A percentile compares a stretch with the other conserved stretches of the same genome.
Conservation (phyloP, 2,113 vertebrate species). For the Gavialis gangeticus region DNA sequence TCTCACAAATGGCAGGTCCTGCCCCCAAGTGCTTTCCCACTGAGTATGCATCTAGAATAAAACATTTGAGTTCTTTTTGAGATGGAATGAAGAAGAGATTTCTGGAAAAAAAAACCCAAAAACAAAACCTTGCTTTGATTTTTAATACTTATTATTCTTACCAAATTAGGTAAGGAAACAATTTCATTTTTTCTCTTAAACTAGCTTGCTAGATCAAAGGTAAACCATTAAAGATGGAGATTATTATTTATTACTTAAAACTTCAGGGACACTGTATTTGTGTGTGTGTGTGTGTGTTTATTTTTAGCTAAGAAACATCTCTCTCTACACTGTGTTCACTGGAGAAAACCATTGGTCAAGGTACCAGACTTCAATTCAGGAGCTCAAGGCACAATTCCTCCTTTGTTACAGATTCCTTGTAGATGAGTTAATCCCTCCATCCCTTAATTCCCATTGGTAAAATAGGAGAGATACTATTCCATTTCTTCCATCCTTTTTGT, state of each 20-base stretch:
- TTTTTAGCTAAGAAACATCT: not conserved
- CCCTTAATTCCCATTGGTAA: not conserved
- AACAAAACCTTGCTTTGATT: not conserved
- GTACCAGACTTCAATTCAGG: not conserved
- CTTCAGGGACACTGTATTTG: not conserved
- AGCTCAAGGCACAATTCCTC: not conserved
- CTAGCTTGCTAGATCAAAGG: not conserved
- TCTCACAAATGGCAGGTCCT: constrained; percentile 52
- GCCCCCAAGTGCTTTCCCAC: constrained; percentile 47
- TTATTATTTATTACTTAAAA: constrained; percentile 21
- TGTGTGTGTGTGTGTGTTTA: not conserved
- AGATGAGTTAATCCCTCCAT: not conserved
- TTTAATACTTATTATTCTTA: not conserved
- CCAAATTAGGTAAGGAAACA: not conserved
- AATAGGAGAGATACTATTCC: not conserved
- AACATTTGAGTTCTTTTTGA: not conserved
- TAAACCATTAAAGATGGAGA: not conserved
- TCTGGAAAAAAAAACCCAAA: not conserved
- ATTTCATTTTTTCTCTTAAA: not conserved
- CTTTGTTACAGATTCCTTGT: not conserved
- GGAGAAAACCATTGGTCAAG: not conserved
- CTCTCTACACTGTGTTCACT: rapidly evolving
- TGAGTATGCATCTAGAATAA: constrained; percentile 39
- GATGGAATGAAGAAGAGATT: not conserved
- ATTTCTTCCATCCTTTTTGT: not conserved